Conservation (phyloP, 2,113 vertebrate genomes). For the Datnioides undecimradiatus region DNA sequence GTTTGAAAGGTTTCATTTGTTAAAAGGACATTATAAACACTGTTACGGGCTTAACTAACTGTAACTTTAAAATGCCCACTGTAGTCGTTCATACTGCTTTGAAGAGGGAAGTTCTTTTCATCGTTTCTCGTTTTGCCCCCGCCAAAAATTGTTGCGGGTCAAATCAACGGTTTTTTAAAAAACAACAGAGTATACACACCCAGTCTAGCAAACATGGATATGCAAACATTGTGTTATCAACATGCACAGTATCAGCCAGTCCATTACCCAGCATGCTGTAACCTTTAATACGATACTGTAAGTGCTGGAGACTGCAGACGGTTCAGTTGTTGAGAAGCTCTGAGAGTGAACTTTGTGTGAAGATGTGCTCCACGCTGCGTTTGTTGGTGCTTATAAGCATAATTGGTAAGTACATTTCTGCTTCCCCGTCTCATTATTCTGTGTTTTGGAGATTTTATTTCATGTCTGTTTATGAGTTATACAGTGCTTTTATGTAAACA, state of each 20-base stretch:
- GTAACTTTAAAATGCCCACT: background rate
- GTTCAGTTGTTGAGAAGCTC: background rate
- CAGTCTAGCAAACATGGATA: constrained; percentile 68
- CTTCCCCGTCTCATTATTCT: background rate
- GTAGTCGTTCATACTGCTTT: background rate
- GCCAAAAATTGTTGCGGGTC: background rate
- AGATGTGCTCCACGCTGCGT: constrained; percentile 41
- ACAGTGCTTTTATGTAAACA: background rate
- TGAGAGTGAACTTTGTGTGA: background rate
- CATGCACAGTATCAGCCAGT: constrained; percentile 34
- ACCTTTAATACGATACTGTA: constrained; percentile 41
- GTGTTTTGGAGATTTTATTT: background rate
- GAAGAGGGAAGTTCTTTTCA: background rate
- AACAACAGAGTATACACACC: constrained; percentile 52
- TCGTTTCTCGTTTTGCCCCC: background rate
- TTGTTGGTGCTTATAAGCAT: constrained; percentile 52
- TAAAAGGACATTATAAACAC: no score
- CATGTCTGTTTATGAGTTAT: no score
- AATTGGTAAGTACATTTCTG: constrained; percentile 37
- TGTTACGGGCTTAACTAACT: background rate
- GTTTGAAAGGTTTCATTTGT: no score
- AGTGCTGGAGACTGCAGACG: background rate
- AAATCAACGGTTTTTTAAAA: constrained; percentile 28
- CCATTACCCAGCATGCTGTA: constrained; percentile 20
- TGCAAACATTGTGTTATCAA: constrained; percentile 71